phyloP scores from a whole-genome alignment of 2,888 invertebrate genomes.

The Harpalus rufipes region DNA sequence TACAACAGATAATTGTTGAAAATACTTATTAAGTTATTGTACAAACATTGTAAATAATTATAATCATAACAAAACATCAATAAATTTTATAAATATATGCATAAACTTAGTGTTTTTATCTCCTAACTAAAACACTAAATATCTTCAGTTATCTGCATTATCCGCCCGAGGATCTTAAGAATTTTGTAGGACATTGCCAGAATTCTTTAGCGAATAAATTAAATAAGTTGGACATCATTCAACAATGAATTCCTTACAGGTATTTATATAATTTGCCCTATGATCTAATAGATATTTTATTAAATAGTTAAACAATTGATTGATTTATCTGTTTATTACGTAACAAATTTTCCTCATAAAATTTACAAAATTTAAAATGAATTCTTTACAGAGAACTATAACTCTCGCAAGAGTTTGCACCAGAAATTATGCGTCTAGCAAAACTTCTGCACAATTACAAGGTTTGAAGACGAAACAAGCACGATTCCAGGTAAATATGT shows the following conservation, averaged over 20 bases:
- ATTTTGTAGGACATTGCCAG: constrained; percentile 48
- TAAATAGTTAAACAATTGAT: constrained; percentile 5
- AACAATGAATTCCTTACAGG: constrained; percentile 64
- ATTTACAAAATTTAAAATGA: constrained; percentile 2
- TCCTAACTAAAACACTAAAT: not conserved
- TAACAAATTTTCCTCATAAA: not conserved
- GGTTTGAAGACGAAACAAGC: constrained; percentile 71
- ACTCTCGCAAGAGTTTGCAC: constrained; percentile 47
- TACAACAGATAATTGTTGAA: not conserved
- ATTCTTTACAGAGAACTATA: constrained; percentile 55
- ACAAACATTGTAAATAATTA: not conserved
- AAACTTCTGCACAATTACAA: constrained; percentile 58
- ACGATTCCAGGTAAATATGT: constrained; percentile 71
- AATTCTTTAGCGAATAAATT: constrained; percentile 17
- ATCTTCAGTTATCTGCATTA: not conserved
- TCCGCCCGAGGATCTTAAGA: constrained; percentile 6
- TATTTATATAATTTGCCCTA: constrained; percentile 52
- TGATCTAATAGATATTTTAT: not conserved
- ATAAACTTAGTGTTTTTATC: not conserved
- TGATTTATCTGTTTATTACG: not conserved
- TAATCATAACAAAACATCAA: not conserved
- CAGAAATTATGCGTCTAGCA: constrained; percentile 14
- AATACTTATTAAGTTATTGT: not conserved
- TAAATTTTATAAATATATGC: not conserved
- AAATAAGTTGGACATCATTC: constrained; percentile 60